Conservation (phyloP, 2,113 vertebrate species). For the Phalacrocorax pelagicus region DNA sequence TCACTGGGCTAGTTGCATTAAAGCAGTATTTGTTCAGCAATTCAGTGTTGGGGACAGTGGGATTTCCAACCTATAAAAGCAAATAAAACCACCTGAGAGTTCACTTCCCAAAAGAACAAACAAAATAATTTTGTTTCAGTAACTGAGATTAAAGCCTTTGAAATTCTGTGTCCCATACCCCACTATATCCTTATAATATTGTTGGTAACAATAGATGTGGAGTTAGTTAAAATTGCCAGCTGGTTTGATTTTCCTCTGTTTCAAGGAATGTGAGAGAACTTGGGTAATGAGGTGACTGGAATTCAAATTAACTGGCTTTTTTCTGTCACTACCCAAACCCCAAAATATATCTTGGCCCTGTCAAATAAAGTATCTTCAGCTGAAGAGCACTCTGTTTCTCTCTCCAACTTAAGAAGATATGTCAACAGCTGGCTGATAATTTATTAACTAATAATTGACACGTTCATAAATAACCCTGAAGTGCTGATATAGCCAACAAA, state of each 20-base stretch:
- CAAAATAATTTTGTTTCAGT: neutral
- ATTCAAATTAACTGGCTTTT: neutral
- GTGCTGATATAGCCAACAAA: neutral
- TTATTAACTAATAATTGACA: neutral
- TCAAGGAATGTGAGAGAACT: neutral
- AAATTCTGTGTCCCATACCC: neutral
- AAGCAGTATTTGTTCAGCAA: neutral
- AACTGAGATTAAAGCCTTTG: neutral
- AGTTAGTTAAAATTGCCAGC: neutral
- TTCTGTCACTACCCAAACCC: neutral
- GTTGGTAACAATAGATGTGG: neutral
- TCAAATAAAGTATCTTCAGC: neutral
- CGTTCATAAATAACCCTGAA: neutral
- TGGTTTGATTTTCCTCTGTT: neutral
- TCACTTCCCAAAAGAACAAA: neutral
- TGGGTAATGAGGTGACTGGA: neutral
- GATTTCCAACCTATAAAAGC: neutral
- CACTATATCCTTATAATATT: neutral
- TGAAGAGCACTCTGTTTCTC: neutral
- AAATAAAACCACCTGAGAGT: neutral
- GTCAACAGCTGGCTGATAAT: neutral
- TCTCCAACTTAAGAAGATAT: neutral
- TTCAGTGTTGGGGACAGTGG: neutral
- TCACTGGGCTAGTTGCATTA: neutral
- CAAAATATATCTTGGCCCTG: neutral